phyloP scores from a whole-genome alignment of 35 echinoderm and acorn worm genomes.

The Nesometra sesokonis region DNA sequence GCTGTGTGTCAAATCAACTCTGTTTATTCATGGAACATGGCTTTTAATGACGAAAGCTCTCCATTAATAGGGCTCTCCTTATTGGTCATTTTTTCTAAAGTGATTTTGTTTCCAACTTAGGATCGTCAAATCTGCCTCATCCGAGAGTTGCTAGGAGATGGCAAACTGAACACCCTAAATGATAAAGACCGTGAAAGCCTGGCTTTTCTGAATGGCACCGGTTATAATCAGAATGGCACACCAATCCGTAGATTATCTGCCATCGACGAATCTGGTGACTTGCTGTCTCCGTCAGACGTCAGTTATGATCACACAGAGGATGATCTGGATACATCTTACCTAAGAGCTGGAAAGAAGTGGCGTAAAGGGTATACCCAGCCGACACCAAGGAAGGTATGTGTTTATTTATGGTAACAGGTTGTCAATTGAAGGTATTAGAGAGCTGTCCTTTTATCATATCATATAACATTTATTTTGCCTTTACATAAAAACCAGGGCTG shows the following conservation, averaged over 20 bases:
- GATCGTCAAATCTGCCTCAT: constrained; percentile 75
- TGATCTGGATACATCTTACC: constrained; percentile 77
- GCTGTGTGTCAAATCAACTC: no score
- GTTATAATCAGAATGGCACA: constrained; percentile 21
- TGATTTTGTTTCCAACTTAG: constrained; percentile 15
- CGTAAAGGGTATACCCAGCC: constrained; percentile 24
- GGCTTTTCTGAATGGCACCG: constrained; percentile 62
- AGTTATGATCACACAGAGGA: constrained; percentile 92
- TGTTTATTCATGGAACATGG: no score
- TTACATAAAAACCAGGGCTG: no score
- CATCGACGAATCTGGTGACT: constrained; percentile 84
- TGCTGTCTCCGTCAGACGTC: constrained; percentile 74
- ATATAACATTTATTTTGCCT: no score
- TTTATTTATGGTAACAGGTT: no score
- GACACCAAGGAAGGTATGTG: neutral
- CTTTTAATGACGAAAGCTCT: no score
- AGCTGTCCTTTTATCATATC: no score
- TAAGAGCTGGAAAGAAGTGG: constrained; percentile 83
- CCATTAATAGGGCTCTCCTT: neutral
- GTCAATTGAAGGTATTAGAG: no score
- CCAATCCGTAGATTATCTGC: constrained; percentile 62
- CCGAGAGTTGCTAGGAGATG: constrained; percentile 73
- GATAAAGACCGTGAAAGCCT: constrained; percentile 83
- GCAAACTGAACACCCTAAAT: constrained; percentile 58
- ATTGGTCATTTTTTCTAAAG: no score